phyloP scores from a whole-genome alignment of 2,888 invertebrate genomes.

The Dolichomitus sp. region DNA sequence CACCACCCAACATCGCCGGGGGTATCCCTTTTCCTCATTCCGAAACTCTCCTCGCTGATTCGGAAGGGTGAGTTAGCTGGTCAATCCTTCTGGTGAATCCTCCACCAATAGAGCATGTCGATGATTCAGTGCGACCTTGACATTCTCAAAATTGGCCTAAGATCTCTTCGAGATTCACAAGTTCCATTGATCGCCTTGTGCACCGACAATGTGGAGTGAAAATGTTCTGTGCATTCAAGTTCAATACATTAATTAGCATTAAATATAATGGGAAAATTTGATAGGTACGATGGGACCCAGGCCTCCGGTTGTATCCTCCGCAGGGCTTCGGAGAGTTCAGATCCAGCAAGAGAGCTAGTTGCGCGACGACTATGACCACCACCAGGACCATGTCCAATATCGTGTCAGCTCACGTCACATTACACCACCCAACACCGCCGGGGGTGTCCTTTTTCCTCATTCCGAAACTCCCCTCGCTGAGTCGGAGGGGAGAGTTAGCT shows the following conservation, averaged over 20 bases:
- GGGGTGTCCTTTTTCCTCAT: constrained; percentile 25
- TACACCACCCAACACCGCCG: constrained; percentile 68
- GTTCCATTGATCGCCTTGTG: not conserved
- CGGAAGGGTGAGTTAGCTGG: not conserved
- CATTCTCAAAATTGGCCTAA: not conserved
- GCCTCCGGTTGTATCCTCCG: constrained; percentile 63
- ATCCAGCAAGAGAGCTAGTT: constrained; percentile 54
- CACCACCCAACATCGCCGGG: constrained; percentile 67
- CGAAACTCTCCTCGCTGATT: not conserved
- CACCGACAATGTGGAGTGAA: not conserved
- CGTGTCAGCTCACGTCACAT: constrained; percentile 80
- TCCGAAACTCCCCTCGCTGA: not conserved
- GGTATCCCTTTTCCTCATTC: constrained; percentile 9
- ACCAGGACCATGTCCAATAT: constrained; percentile 76
- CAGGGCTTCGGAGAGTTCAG: constrained; percentile 32
- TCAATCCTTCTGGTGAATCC: not conserved
- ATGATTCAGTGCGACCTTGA: constrained; percentile 10
- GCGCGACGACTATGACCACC: constrained; percentile 67
- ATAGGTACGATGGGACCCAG: constrained; percentile 68
- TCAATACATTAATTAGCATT: not conserved
- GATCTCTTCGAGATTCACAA: not conserved
- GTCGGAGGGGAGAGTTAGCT: not conserved
- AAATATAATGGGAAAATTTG: too few relatives aligned
- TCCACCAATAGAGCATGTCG: constrained; percentile 2
- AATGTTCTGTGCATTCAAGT: not conserved